Evolutionary conservation across 1,140 invertebrate species (phyloP), one percentile per base, ranked within the genome.

Genomic region (Zaprionus nigranus): DNA sequence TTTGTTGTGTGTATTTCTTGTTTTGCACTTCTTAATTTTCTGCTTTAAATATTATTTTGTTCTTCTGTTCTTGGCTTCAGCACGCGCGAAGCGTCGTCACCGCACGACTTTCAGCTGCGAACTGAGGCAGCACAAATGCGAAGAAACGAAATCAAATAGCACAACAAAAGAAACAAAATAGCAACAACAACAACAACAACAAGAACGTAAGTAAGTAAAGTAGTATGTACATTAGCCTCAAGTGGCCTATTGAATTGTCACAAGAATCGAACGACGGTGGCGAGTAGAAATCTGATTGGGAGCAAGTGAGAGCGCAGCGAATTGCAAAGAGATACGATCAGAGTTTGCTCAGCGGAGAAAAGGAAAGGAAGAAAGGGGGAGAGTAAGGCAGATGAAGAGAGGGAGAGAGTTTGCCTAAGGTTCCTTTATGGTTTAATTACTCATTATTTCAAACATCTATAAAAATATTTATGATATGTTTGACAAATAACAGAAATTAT

Each of bases 221-320:
- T 22, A 60, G 20, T 46, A 81, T 36, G 61, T 66, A 28, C 60
- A 76, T 58, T 51, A 75, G 78, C 70, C 56, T 90, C 79, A 90
- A 90, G 85, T 90, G 81, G 85, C 66, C 76, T 72, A 90, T 90
- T 90, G 85, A 90, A 85, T 85, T 90, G 85, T 85, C 86, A 82
- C 78, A 73, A 80, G 69, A 82, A 77, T 67, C 53, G 68, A 26
- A 65, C 65, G 59, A 66, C 20, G n/a, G 3, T n/a, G 40, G 40
- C 40, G 65, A 59, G 64, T 65, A 56, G 43, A 71, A 63, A 61
- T 64, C 84, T 79, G 73, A 88, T 90, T 88, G 85, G 78, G 84
- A 88, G 84, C 85, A 88, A 88, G 85, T 84, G 75, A 90, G 85
- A 88, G 84, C 84, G 84, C 81, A 69, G 24, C 85, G 65, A 90